These are phyloP conservation scores for Microdon myrmicae DNA, from an alignment of 2,888 invertebrate species.

Conservation along the genomic window DNA sequence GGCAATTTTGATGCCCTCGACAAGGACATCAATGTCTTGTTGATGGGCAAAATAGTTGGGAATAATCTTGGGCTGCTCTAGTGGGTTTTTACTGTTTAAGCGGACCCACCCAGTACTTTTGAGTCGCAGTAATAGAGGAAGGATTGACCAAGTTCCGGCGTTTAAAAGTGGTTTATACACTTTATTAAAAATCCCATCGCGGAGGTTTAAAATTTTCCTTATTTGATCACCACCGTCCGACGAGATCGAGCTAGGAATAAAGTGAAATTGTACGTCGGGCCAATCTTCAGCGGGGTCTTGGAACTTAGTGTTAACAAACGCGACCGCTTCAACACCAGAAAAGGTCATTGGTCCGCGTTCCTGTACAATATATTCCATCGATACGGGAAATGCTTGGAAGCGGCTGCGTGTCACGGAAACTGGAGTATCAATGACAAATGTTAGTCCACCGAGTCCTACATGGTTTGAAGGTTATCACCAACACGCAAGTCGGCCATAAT, in stretches of 20 bases:
- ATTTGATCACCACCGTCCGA: slow-evolving; percentile 86
- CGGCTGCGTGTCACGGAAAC: slow-evolving; percentile 81
- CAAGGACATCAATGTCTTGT: slow-evolving; percentile 80
- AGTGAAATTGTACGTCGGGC: slow-evolving; percentile 90
- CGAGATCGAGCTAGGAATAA: slow-evolving; percentile 84
- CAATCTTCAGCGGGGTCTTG: slow-evolving; percentile 80
- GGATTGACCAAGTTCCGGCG: slow-evolving; percentile 85
- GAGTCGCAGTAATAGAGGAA: slow-evolving; percentile 84
- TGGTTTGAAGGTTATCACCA: slow-evolving; percentile 87
- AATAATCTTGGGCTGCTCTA: slow-evolving; percentile 84
- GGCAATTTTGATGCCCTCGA: slow-evolving; percentile 87
- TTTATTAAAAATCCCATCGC: slow-evolving; percentile 84
- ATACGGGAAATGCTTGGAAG: slow-evolving; percentile 80
- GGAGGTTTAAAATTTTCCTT: slow-evolving; percentile 76
- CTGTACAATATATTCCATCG: slow-evolving; percentile 82
- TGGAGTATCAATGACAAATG: slow-evolving; percentile 84
- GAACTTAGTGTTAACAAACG: slow-evolving; percentile 87
- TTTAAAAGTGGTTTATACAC: slow-evolving; percentile 83
- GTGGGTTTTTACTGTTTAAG: slow-evolving; percentile 82
- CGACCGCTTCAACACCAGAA: slow-evolving; percentile 86
- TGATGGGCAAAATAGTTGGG: slow-evolving; percentile 92
- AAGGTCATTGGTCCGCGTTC: slow-evolving; percentile 86
- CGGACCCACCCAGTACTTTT: slow-evolving; percentile 89
- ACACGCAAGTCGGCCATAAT: slow-evolving; percentile 80
- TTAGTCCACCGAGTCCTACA: slow-evolving; percentile 85